Percentiles rank a stretch among this genome's conserved stretches.
Conservation (phyloP, 2,797 vertebrate species). For the Distichodus sexfasciatus region DNA sequence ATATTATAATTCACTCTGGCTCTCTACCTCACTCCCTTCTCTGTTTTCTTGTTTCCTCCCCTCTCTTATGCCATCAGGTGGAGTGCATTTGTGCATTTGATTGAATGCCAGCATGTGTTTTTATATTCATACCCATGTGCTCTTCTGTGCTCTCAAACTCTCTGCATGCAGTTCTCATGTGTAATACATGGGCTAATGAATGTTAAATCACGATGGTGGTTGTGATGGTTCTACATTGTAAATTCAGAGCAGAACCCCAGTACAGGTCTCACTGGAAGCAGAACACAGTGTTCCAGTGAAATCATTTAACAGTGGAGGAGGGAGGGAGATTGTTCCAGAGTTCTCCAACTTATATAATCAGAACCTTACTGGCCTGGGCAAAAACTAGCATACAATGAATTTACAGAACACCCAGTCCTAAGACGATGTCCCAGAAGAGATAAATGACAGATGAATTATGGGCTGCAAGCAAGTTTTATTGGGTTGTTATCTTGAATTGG, state of each 20-base stretch:
- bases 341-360: neutral
- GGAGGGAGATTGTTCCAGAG: too few species aligned
- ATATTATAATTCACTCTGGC: too few species aligned
- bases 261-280: neutral
- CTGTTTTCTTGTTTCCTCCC: neutral
- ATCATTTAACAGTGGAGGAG: neutral
- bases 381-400: neutral
- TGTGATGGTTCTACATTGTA: neutral
- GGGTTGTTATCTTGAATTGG: too few species aligned
- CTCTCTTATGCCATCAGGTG: neutral
- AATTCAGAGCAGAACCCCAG: neutral
- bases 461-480: too few species aligned
- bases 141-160: too few species aligned
- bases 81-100: too few species aligned
- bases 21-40: too few species aligned
- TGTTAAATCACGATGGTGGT: neutral
- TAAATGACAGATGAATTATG: too few species aligned
- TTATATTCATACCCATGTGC: neutral
- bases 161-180: neutral
- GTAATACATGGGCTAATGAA: constrained; percentile 1
- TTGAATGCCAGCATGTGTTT: too few species aligned
- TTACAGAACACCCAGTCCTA: neutral
- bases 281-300: neutral
- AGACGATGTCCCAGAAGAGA: neutral
- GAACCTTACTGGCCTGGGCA: neutral